These are phyloP conservation scores for Ardeotis arabs DNA, from an alignment of 2,113 vertebrate genomes.

Conservation along the genomic window DNA sequence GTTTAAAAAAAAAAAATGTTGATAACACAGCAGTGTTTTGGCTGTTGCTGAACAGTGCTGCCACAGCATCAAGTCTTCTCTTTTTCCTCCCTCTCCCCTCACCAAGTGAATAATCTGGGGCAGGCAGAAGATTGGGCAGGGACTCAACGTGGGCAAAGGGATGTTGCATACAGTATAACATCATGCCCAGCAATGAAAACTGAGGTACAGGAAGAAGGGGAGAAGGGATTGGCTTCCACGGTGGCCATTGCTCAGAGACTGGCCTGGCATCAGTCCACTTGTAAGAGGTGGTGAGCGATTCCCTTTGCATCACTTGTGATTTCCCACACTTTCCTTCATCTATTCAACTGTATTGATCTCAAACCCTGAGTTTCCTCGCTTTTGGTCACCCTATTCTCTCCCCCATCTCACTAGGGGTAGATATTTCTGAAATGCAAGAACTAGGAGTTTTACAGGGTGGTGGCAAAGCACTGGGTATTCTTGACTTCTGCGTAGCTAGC, in stretches of 20 bases:
- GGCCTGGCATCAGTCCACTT: neutral
- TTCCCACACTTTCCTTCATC: neutral
- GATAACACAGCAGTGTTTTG: neutral
- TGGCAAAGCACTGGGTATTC: neutral
- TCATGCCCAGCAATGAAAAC: neutral
- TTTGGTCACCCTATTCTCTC: neutral
- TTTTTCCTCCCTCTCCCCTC: neutral
- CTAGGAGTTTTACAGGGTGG: neutral
- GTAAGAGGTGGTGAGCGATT: accelerated
- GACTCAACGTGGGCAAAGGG: neutral
- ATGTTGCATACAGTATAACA: neutral
- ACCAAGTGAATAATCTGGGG: neutral
- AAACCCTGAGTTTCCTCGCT: neutral
- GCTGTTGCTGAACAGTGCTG: neutral
- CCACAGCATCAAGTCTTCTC: neutral
- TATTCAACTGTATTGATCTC: neutral
- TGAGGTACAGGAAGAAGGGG: neutral
- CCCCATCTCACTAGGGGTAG: neutral
- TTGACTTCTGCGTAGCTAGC: neutral
- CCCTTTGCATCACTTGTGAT: neutral
- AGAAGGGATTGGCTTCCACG: neutral
- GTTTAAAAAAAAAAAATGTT: neutral
- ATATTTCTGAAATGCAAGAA: neutral
- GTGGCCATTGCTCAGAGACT: neutral
- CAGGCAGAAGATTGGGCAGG: neutral